Conservation (phyloP, 2,113 vertebrate genomes). For the Tenebrosternarchus preto region DNA sequence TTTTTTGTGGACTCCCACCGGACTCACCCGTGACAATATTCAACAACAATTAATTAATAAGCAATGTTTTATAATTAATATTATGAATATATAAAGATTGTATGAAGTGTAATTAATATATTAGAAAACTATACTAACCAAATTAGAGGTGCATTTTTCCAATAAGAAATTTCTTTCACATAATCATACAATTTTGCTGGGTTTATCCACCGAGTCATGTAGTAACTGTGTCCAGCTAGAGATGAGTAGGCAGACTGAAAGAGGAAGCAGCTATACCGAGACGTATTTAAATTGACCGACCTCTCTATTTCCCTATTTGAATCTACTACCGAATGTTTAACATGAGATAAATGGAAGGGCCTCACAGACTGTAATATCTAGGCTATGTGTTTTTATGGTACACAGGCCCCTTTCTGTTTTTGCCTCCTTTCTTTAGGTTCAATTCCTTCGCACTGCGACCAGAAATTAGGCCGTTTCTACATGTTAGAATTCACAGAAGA, state of each 20-base stretch:
- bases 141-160: too few relatives aligned
- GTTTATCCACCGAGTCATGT: slow-evolving; percentile 30
- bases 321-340: slow-evolving; percentile 1
- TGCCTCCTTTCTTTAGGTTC: background rate
- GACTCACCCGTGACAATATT: too few relatives aligned
- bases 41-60: too few relatives aligned
- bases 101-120: too few relatives aligned
- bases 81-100: too few relatives aligned
- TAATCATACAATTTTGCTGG: background rate
- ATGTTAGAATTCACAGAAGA: too few relatives aligned
- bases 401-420: background rate
- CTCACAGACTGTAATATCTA: slow-evolving; percentile 18
- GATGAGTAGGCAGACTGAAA: slow-evolving; percentile 34
- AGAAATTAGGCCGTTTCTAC: too few relatives aligned
- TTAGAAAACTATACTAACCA: too few relatives aligned
- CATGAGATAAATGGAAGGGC: background rate
- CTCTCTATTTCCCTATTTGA: slow-evolving; percentile 43
- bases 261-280: slow-evolving; percentile 32
- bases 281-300: slow-evolving; percentile 38
- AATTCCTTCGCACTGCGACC: background rate
- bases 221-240: slow-evolving; percentile 4
- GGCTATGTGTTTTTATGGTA: background rate
- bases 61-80: too few relatives aligned
- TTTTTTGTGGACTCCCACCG: too few relatives aligned
- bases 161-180: too few relatives aligned